These are phyloP conservation scores for Stictonetta naevosa DNA, from an alignment of 2,113 vertebrate species.

Conservation along the genomic window DNA sequence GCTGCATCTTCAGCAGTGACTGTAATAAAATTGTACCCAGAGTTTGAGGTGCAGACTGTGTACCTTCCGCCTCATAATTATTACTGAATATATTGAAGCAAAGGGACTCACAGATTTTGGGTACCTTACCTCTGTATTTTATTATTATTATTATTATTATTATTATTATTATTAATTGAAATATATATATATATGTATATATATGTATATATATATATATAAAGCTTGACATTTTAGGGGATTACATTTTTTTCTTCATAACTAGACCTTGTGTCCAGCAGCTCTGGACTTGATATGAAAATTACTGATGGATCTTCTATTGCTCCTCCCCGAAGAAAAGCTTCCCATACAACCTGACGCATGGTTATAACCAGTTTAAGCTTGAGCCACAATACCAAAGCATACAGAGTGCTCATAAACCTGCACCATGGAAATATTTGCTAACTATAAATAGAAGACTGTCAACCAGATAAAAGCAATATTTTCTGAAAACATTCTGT, in stretches of 20 bases:
- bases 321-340: neutral
- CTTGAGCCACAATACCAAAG: neutral
- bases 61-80: neutral
- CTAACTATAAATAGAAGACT: constrained; percentile 56
- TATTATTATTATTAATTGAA: neutral
- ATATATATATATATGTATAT: too few species aligned
- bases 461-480: constrained; percentile 19
- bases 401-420: constrained; percentile 2
- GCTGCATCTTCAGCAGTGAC: neutral
- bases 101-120: neutral
- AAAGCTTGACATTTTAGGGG: neutral
- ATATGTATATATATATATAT: neutral
- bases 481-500: constrained; percentile 13
- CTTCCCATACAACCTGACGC: neutral
- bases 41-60: neutral
- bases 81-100: neutral
- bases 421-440: constrained; percentile 1
- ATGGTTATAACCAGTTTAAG: neutral
- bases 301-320: neutral
- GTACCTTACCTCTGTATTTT: neutral
- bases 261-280: neutral
- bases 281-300: neutral
- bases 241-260: neutral
- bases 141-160: neutral
- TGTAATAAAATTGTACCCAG: neutral